phyloP scores from a whole-genome alignment of 2,113 vertebrate genomes.

The Melanerpes formicivorus region DNA sequence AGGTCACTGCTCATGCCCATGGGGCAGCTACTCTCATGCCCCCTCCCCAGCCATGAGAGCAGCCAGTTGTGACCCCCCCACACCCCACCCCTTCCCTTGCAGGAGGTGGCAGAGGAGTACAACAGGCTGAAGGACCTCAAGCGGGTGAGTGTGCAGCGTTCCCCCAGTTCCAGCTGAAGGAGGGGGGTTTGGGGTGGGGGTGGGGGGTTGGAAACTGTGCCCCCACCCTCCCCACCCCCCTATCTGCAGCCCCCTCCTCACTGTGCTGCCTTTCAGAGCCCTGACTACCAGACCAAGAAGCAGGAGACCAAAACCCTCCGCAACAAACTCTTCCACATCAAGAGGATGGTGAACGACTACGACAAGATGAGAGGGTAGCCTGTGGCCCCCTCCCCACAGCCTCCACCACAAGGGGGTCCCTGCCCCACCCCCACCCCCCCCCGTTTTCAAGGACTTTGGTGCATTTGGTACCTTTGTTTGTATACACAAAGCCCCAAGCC shows the following conservation, averaged over 20 bases:
- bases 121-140: conserved; percentile 84
- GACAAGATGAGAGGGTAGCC: conserved; percentile 77
- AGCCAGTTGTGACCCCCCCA: no score
- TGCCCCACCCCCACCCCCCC: background rate
- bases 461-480: background rate
- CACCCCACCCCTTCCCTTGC: background rate
- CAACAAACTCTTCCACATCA: conserved; percentile 86
- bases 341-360: conserved; percentile 81
- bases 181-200: no score
- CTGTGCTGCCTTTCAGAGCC: conserved; percentile 52
- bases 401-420: no score
- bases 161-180: no score
- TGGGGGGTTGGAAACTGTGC: no score
- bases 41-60: no score
- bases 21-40: no score
- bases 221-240: no score
- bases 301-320: conserved; percentile 75
- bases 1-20: no score
- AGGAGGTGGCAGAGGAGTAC: conserved; percentile 86
- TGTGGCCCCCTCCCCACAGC: no score
- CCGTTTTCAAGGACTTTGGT: background rate
- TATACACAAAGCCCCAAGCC: no score
- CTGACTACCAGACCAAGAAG: conserved; percentile 82
- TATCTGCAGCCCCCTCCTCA: no score
- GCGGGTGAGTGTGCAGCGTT: conserved; percentile 68